These are phyloP conservation scores for Lucilia sericata DNA, from an alignment of 1,140 invertebrate genomes.

Conservation along the genomic window DNA sequence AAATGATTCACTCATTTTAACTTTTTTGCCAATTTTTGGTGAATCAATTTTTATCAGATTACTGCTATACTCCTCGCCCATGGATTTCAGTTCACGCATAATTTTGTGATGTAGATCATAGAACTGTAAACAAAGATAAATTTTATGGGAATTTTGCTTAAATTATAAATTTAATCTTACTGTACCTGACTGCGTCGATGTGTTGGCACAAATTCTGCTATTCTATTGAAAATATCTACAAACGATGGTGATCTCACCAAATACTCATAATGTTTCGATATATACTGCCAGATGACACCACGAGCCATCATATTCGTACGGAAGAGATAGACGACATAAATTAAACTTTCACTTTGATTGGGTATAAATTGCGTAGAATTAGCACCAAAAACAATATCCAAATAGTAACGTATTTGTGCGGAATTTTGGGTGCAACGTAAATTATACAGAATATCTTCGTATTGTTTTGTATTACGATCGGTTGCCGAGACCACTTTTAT, in stretches of 20 bases:
- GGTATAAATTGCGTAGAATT: constrained; percentile 54
- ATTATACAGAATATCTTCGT: constrained; percentile 59
- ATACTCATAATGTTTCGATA: constrained; percentile 56
- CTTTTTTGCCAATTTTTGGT: constrained; percentile 56
- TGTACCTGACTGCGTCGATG: constrained; percentile 47
- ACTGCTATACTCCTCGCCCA: constrained; percentile 29
- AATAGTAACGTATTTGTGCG: constrained; percentile 52
- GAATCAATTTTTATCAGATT: constrained; percentile 53
- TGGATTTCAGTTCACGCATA: constrained; percentile 48
- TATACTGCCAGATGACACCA: constrained; percentile 55
- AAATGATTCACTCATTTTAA: constrained; percentile 54
- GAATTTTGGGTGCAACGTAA: constrained; percentile 59
- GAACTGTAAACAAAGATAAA: constrained; percentile 52
- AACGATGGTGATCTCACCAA: constrained; percentile 53
- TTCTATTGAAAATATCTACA: constrained; percentile 62
- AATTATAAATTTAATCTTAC: too few species aligned
- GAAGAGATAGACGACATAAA: constrained; percentile 58
- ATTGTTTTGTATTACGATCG: constrained; percentile 50
- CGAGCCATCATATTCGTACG: constrained; percentile 54
- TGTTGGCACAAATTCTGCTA: constrained; percentile 60
- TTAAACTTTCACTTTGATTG: constrained; percentile 55
- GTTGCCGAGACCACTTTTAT: constrained; percentile 49
- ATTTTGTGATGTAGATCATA: constrained; percentile 53
- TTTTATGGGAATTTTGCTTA: too few species aligned
- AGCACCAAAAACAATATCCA: constrained; percentile 56